A percentile compares a stretch with the other conserved stretches of the same genome.
phyloP scores from a whole-genome alignment of 2,113 vertebrate genomes.

The Natator depressus region DNA sequence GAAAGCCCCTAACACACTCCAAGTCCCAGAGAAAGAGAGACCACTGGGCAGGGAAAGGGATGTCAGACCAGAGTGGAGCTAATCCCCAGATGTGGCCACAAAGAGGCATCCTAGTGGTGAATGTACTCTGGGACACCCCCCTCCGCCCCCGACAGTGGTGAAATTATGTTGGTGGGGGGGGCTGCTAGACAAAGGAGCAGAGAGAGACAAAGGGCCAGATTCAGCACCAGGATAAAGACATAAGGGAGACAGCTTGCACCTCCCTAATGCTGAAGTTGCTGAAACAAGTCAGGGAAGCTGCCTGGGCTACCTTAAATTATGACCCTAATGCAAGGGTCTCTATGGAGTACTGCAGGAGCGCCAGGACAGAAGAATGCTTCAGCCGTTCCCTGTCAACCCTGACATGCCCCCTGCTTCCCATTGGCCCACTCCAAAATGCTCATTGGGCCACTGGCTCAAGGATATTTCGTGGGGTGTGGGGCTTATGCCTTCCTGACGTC shows the following conservation, averaged over 20 bases:
- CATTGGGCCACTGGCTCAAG: not conserved
- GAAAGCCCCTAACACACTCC: not conserved
- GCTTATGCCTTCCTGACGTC: not conserved
- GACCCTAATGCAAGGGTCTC: not conserved
- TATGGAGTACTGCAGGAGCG: not conserved
- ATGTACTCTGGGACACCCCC: not conserved
- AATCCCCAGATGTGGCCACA: not conserved
- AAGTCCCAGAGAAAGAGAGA: not conserved
- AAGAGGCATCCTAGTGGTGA: not conserved
- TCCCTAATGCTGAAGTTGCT: not conserved
- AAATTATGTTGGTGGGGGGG: not conserved
- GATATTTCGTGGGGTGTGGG: not conserved
- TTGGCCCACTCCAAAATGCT: not conserved
- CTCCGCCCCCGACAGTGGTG: not conserved
- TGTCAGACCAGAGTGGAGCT: not conserved
- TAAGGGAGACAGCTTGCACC: not conserved
- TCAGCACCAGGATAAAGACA: not conserved
- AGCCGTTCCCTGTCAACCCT: not conserved
- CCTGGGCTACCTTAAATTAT: not conserved
- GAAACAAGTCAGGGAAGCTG: not conserved
- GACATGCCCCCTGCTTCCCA: not conserved
- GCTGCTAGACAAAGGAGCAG: accelerated
- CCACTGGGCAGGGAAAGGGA: not conserved
- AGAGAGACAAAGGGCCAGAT: not conserved
- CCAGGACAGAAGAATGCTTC: not conserved